These are phyloP conservation scores for Drosophila ambigua DNA, from an alignment of 1,140 invertebrate genomes.

Conservation along the genomic window DNA sequence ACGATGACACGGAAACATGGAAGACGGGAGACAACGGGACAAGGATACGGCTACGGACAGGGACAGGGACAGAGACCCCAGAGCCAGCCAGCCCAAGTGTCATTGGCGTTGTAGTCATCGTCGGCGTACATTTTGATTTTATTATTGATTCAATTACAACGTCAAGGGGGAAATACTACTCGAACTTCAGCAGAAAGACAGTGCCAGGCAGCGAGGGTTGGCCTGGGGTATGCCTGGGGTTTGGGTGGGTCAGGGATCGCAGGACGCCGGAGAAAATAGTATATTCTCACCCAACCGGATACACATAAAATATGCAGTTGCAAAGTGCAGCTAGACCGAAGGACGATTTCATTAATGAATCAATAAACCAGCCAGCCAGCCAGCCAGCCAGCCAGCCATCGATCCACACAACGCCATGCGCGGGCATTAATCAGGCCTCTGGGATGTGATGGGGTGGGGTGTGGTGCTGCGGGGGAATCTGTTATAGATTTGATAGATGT, in stretches of 20 bases:
- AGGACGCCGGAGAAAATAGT: no score
- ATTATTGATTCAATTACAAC: constrained; percentile 78
- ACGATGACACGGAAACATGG: constrained; percentile 42
- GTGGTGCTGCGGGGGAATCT: not conserved
- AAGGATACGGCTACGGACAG: constrained; percentile 4
- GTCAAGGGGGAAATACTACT: constrained; percentile 52
- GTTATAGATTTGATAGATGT: constrained; percentile 43
- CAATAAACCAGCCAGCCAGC: not conserved
- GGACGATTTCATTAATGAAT: constrained; percentile 34
- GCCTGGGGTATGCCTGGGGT: not conserved
- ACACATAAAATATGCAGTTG: constrained; percentile 24
- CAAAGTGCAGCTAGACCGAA: not conserved
- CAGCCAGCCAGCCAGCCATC: no score
- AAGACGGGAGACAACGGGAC: not conserved
- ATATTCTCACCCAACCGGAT: no score
- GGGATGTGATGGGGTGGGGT: no score
- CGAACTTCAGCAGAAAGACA: not conserved
- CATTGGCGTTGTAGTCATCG: constrained; percentile 44
- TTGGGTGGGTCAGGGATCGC: constrained; percentile 13
- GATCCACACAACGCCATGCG: not conserved
- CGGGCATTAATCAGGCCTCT: no score
- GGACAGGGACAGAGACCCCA: constrained; percentile 7
- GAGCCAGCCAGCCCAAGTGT: constrained; percentile 28
- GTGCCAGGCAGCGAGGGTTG: constrained; percentile 6
- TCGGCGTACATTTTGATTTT: constrained; percentile 63